A percentile compares a stretch with the other conserved stretches of the same genome.
These are phyloP conservation scores for Drosophila asahinai DNA, from an alignment of 1,140 invertebrate species.

Conservation along the genomic window DNA sequence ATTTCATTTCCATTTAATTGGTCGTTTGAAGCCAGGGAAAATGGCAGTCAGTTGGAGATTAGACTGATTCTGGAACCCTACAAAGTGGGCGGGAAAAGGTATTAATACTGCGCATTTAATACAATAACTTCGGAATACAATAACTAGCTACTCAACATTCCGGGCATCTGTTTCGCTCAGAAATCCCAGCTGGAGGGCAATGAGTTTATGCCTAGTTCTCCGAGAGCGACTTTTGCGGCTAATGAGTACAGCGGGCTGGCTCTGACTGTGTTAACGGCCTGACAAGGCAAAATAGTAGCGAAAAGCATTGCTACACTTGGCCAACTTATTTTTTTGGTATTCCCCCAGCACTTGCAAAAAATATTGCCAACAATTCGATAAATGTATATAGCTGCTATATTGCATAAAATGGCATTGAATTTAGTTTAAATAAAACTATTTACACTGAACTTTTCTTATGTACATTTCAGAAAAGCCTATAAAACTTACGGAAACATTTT, in stretches of 20 bases:
- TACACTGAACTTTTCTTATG: not conserved
- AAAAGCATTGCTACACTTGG: slow-evolving; percentile 39
- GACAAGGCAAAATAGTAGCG: slow-evolving; percentile 34
- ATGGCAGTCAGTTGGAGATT: slow-evolving; percentile 23
- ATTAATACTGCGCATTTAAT: slow-evolving; percentile 13
- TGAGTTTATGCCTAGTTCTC: slow-evolving; percentile 29
- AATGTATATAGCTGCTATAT: not conserved
- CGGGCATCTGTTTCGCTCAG: slow-evolving; percentile 20
- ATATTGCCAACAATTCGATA: not conserved
- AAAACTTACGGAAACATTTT: not conserved
- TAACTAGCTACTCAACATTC: slow-evolving; percentile 17
- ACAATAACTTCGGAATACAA: not conserved
- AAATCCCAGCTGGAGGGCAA: slow-evolving; percentile 15
- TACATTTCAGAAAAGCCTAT: too few relatives aligned
- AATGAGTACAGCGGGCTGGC: slow-evolving; percentile 22
- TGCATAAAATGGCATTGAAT: slow-evolving; percentile 8
- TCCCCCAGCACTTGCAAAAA: slow-evolving; percentile 24
- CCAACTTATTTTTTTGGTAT: slow-evolving; percentile 46
- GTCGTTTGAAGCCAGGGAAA: slow-evolving; percentile 26
- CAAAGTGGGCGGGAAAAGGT: slow-evolving; percentile 4
- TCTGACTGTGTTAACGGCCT: slow-evolving; percentile 32
- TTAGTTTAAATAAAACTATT: not conserved
- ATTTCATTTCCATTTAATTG: slow-evolving; percentile 62
- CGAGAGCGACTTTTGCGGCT: slow-evolving; percentile 31
- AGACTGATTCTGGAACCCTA: not conserved